These are phyloP conservation scores for Xanthia icteritia DNA, from an alignment of 2,888 invertebrate genomes.

Conservation along the genomic window DNA sequence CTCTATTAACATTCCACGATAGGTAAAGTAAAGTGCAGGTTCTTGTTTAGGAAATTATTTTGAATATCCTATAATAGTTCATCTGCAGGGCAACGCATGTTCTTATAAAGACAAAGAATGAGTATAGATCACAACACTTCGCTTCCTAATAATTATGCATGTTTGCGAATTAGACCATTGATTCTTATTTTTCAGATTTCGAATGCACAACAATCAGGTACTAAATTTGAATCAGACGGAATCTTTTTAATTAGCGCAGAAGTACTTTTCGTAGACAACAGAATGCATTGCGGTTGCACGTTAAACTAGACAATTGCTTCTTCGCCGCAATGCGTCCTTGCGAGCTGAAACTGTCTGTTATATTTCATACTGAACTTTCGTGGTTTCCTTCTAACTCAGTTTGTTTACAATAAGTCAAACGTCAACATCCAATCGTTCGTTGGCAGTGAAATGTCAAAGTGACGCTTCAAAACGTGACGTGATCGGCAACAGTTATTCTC, in stretches of 20 bases:
- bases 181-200: not conserved
- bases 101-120: not conserved
- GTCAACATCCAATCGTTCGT: not conserved
- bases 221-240: not conserved
- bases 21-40: not conserved
- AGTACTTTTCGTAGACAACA: not conserved
- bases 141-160: not conserved
- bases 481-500: not conserved
- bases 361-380: not conserved
- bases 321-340: constrained; percentile 56
- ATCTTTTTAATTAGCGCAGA: constrained; percentile 12
- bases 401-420: not conserved
- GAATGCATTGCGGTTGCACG: constrained; percentile 61
- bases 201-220: not conserved
- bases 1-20: constrained; percentile 1
- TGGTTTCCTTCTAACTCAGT: not conserved
- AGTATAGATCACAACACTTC: not conserved
- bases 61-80: not conserved
- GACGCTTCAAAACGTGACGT: not conserved
- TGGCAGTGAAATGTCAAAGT: not conserved
- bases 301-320: constrained; percentile 29
- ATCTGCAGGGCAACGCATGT: not conserved
- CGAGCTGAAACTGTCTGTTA: constrained; percentile 3
- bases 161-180: not conserved
- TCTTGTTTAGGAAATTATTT: not conserved